These are phyloP conservation scores for Alosa alosa DNA, from an alignment of 2,113 vertebrate genomes.

Conservation along the genomic window DNA sequence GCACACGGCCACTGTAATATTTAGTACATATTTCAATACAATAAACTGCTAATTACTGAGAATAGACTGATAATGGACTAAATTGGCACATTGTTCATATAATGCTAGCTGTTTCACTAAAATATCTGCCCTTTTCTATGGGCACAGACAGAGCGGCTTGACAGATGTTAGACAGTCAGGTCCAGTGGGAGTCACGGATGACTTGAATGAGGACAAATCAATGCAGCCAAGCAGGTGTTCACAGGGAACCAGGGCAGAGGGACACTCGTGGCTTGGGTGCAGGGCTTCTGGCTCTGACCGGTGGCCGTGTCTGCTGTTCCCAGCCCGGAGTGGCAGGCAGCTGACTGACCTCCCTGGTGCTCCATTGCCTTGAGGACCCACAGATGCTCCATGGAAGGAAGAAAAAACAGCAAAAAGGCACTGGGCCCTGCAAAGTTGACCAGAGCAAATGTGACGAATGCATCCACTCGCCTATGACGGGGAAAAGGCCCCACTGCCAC, in stretches of 20 bases:
- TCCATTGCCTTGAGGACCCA: slow-evolving; percentile 64
- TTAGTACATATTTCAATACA: background rate
- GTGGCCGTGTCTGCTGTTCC: slow-evolving; percentile 48
- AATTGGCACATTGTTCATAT: background rate
- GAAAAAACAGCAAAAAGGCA: background rate
- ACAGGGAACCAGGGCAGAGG: slow-evolving; percentile 63
- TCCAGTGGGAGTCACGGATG: slow-evolving; percentile 57
- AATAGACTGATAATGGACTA: background rate
- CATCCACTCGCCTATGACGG: slow-evolving; percentile 45
- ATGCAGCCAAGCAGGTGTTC: slow-evolving; percentile 69
- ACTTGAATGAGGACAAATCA: slow-evolving; percentile 68
- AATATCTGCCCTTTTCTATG: slow-evolving; percentile 31
- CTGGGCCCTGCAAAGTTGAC: slow-evolving; percentile 50
- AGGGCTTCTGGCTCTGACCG: slow-evolving; percentile 55
- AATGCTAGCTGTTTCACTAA: slow-evolving; percentile 40
- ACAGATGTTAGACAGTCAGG: slow-evolving; percentile 72
- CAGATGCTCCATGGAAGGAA: slow-evolving; percentile 58
- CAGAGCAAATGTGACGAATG: slow-evolving; percentile 61
- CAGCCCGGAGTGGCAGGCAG: slow-evolving; percentile 60
- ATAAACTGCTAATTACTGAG: background rate
- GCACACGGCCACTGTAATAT: background rate
- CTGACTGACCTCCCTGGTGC: slow-evolving; percentile 63
- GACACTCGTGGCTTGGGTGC: slow-evolving; percentile 52
- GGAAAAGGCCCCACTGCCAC: slow-evolving; percentile 49
- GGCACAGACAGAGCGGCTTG: slow-evolving; percentile 45